Evolutionary conservation across 2,797 vertebrate genomes (phyloP).

Genomic region (Sarcoramphus papa): DNA sequence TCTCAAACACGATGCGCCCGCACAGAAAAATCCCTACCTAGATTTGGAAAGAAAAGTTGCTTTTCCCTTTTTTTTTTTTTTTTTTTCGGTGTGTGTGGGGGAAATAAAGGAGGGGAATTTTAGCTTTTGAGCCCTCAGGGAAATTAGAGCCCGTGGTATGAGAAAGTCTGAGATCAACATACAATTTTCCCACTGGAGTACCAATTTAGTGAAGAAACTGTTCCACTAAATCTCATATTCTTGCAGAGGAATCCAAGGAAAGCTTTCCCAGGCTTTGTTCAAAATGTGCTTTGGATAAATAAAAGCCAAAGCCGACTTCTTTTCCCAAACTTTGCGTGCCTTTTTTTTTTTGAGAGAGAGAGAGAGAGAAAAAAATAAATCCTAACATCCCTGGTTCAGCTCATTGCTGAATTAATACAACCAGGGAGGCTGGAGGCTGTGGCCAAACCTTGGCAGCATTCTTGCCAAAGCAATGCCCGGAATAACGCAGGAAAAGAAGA

Average conservation of each 20-base stretch:
- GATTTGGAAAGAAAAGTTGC: not conserved
- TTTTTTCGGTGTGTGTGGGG: too few relatives aligned
- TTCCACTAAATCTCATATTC: not conserved
- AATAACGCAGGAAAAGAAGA: not conserved
- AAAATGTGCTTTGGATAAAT: not conserved
- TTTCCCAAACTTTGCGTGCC: not conserved
- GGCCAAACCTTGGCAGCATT: not conserved
- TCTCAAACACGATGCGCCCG: not conserved
- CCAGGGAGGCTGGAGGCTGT: not conserved
- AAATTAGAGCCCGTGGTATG: not conserved
- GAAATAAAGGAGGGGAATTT: not conserved
- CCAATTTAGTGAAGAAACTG: not conserved
- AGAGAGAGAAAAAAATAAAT: not conserved
- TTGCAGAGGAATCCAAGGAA: not conserved
- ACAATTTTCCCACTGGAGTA: not conserved
- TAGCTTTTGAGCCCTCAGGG: not conserved
- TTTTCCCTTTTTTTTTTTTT: not conserved
- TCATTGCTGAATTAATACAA: not conserved
- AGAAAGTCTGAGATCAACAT: not conserved
- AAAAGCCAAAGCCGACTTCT: not conserved
- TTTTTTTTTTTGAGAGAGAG: not conserved
- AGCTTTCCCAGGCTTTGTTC: constrained; percentile 21
- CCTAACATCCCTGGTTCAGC: not conserved
- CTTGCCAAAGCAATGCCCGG: not conserved
- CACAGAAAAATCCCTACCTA: not conserved